Conservation (phyloP, 2,888 invertebrate species). For the Apamea monoglypha region DNA sequence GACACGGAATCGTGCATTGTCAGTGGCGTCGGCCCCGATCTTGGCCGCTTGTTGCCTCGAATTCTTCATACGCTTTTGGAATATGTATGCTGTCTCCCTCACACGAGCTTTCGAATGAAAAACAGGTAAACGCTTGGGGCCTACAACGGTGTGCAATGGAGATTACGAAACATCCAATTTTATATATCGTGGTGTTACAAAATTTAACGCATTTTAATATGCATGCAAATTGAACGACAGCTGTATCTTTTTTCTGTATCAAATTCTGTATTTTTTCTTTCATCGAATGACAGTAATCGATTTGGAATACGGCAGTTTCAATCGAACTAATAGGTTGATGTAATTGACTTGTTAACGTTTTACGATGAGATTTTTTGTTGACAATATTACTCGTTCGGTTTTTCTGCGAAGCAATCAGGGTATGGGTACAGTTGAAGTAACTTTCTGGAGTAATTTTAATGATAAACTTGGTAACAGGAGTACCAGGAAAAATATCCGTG, state of each 20-base stretch:
- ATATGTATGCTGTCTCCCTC: conserved; percentile 83
- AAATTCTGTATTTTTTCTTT: conserved; percentile 40
- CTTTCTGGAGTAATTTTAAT: conserved; percentile 29
- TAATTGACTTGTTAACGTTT: conserved; percentile 53
- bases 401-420: conserved; percentile 27
- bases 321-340: conserved; percentile 43
- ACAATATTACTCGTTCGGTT: conserved; percentile 16
- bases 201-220: conserved; percentile 77
- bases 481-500: conserved; percentile 14
- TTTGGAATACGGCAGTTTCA: conserved; percentile 43
- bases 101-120: conserved; percentile 80
- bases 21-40: conserved; percentile 87
- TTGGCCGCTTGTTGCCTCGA: conserved; percentile 83
- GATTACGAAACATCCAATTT: conserved; percentile 73
- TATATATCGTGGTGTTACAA: conserved; percentile 73
- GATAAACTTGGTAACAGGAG: conserved; percentile 18
- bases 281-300: conserved; percentile 52
- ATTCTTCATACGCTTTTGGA: conserved; percentile 84
- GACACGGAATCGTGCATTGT: conserved; percentile 89
- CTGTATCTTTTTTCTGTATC: conserved; percentile 58
- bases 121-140: conserved; percentile 85
- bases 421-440: conserved; percentile 6
- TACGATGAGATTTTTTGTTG: conserved; percentile 47
- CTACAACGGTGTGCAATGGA: conserved; percentile 77
- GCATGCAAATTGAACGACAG: conserved; percentile 69